Base-by-base conservation (phyloP, 2,888 invertebrate genomes). In the Nemoura dubitans region DNA sequence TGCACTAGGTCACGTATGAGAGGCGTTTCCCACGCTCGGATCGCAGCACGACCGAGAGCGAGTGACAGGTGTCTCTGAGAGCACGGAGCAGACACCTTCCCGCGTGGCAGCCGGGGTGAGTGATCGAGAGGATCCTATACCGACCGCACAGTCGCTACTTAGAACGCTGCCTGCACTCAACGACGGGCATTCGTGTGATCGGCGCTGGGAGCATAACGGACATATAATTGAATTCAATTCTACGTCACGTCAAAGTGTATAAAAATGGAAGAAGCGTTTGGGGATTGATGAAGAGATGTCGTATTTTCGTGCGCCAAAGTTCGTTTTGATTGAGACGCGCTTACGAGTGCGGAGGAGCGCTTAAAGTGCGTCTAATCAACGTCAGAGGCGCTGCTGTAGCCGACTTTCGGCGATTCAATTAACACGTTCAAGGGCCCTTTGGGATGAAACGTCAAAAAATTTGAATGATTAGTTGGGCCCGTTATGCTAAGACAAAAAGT, bases 371-470 rank as follows among this genome's bases (percentile, higher is more conserved):
- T 36, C 36, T 36, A 36, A 36, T 36, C 36, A 36, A 36, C 36
- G 36, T 36, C 36, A 3, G 36, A 10, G 10, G 36, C 36, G 36
- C 36, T 36, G 36, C 36, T 10, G 3, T 36, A n/a, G n/a, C n/a
- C n/a, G 36, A 36, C 36, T 59, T 59, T 59, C 59, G 14, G 14
- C 59, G 59, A 59, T 59, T 59, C 59, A 59, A 59, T 59, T 59
- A 59, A 59, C 59, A 59, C 21, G 14, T 21, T 59, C 59, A 14
- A 7, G 59, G 3, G 6, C 59, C 21, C 59, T 16, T 2, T 21
- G 59, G 59, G 59, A 59, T 59, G 59, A 59, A 59, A 59, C 59
- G 59, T 59, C 59, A 59, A 59, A 21, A n/a, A 59, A 59, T 59
- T 59, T 59, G 59, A 59, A 59, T 59, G 59, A 59, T 59, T 59